phyloP scores from a whole-genome alignment of 2,113 vertebrate genomes.

The Scartelaos histophorus region DNA sequence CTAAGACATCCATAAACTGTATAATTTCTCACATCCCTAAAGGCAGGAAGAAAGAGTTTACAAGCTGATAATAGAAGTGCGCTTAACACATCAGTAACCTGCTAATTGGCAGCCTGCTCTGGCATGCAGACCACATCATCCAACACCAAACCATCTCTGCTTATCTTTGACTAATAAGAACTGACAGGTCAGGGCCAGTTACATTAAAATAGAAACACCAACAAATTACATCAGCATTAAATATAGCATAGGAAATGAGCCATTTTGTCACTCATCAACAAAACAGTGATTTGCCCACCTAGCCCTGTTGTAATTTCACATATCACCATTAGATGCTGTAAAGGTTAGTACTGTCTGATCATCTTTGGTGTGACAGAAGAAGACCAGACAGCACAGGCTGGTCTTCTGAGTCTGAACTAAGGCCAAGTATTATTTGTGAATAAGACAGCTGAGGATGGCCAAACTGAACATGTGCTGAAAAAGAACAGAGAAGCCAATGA shows the following conservation, averaged over 20 bases:
- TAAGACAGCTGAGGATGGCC: background rate
- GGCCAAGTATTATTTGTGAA: no score
- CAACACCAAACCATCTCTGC: background rate
- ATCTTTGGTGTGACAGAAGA: no score
- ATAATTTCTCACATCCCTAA: background rate
- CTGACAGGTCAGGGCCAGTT: background rate
- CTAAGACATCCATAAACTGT: no score
- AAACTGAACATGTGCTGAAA: no score
- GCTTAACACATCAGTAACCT: background rate
- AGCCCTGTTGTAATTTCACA: no score
- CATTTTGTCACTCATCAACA: no score
- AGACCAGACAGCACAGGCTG: no score
- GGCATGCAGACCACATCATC: background rate
- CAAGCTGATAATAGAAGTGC: background rate
- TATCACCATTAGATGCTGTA: no score
- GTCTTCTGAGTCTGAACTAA: no score
- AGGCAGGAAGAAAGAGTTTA: background rate
- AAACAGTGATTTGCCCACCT: no score
- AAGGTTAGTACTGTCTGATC: no score
- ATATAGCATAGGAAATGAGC: no score
- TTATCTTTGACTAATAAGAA: background rate
- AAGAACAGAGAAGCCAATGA: background rate
- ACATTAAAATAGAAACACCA: background rate
- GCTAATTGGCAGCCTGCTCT: conserved; percentile 3
- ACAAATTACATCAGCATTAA: background rate